Evolutionary conservation across 2,113 vertebrate genomes (phyloP), one percentile per base, ranked within the genome.

Genomic region (Cyanocitta stelleri): DNA sequence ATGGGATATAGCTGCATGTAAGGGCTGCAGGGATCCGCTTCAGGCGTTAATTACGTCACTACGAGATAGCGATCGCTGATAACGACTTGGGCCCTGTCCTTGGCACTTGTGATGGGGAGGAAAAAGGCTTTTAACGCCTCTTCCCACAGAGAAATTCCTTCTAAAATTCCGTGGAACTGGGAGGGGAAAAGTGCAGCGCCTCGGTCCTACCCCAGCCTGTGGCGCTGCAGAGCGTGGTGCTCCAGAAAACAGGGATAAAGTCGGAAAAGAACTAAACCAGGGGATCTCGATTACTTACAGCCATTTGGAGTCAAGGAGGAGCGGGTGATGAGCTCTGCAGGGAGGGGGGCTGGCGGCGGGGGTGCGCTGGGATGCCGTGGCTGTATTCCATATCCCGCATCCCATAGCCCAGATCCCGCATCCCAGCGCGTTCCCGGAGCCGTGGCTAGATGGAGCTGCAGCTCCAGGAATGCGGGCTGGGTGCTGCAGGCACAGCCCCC

Each of bases 401-500:
- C 44, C 44, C 43, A 44, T 8, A 44, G 16, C 21, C 32, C 6
- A 5, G 0, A 35, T 13, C 15, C 13, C 56, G 1, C 2, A n/a
- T 14, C 23, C 13, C 9, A 4, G 0, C 3, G 30, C 20, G 8
- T 77, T 74, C 43, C 56, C 3, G 10, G 7, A 5, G 15, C 46
- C 14, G 79, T 37, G 68, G 56, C 85, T 93, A 98, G 98, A 87
- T 98, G 97, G 98, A 97, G 97, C 97, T 97, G 97, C 92, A 97
- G 97, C 93, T 87, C 90, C 96, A 97, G 94, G 96, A 97, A 98
- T 97, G 95, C 11, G 26, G 16, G 37, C 24, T 19, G 49, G 49
- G 58, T 0, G 13, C 58, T 75, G 78, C 61, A 11, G 75, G 22
- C 41, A 3, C 63, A 5, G 39, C 58, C 5, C 15, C 23, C 9